A percentile compares a stretch with the other conserved stretches of the same genome.
Conservation (phyloP, 2,797 vertebrate species). For the Chiroxiphia lanceolata region DNA sequence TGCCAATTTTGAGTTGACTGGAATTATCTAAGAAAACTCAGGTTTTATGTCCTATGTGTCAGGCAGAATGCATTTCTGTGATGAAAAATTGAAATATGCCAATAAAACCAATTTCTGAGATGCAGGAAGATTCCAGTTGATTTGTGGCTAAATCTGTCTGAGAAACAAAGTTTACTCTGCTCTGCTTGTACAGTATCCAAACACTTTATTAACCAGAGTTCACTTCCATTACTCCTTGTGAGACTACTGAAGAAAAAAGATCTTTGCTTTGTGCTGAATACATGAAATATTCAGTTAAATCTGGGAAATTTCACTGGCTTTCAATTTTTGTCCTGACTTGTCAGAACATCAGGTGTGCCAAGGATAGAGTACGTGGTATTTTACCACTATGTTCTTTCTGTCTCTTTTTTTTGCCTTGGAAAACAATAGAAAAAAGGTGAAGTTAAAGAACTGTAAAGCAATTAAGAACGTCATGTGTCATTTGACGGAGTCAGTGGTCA, state of each 20-base stretch:
- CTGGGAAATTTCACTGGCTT: slow-evolving; percentile 7
- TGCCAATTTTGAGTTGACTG: background rate
- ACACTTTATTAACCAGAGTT: background rate
- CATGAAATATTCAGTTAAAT: background rate
- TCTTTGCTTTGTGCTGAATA: background rate
- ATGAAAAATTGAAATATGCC: slow-evolving; percentile 19
- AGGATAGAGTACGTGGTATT: background rate
- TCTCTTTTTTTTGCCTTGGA: background rate
- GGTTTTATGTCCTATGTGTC: background rate
- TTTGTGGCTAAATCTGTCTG: background rate
- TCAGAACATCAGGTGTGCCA: background rate
- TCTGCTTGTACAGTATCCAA: background rate
- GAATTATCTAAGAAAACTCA: background rate
- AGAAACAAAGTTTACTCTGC: background rate
- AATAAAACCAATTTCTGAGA: background rate
- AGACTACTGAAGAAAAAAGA: background rate
- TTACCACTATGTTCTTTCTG: background rate
- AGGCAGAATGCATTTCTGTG: background rate
- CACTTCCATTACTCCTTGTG: background rate
- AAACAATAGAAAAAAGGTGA: background rate
- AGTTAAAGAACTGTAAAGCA: background rate
- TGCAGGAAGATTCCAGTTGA: background rate
- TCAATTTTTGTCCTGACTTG: background rate
- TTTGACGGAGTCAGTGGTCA: background rate
- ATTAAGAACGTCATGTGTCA: background rate